Evolutionary conservation across 2,888 invertebrate genomes (phyloP), one percentile per base, ranked within the genome.

Genomic region (Xanthostigma xanthostigma): DNA sequence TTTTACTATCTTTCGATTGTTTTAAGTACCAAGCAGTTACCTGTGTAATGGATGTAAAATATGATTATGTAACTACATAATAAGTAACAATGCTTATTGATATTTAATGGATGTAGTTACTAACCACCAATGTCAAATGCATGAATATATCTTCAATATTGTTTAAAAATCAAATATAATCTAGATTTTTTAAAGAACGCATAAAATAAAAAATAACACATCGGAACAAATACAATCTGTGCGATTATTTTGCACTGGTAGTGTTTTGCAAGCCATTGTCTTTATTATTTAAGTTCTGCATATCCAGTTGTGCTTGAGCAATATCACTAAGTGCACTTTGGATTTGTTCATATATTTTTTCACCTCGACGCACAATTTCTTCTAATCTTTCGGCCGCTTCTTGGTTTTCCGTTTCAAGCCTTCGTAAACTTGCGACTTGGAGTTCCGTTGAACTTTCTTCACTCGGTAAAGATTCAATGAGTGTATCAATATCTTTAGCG

Each of bases 401-500:
- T 63, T 91, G 88, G 66, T 96, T 96, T 62, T 95, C 94, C 37
- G 80, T 77, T 63, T 96, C 95, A 43, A 96, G 69, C 45, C 82
- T 73, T 57, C 81, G 76, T 35, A 91, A 73, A 59, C 90, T 89
- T 48, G 70, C 68, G 37, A 64, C 89, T 69, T 95, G 95, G 9
- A 94, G 69, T 64, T 95, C 93, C n/a, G 86, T 83, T 0, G 93
- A 92, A 41, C 89, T 91, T 59, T 96, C 96, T 62, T 95, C 95
- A 64, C 88, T 92, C 0, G 96, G 96, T 41, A 97, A 67, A 1
- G 94, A 94, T 61, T 96, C 95, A 52, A 97, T 95, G 3, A 97
- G 69, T 0, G 91, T 89, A 62, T 98, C 97, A 53, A 98, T 97
- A 64, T 98, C 97, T 67, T 95, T 96, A 0, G 96, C 95, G 64